A percentile compares a stretch with the other conserved stretches of the same genome.
phyloP scores from a whole-genome alignment of 2,113 vertebrate species.

The Myanophis thanlyinensis region DNA sequence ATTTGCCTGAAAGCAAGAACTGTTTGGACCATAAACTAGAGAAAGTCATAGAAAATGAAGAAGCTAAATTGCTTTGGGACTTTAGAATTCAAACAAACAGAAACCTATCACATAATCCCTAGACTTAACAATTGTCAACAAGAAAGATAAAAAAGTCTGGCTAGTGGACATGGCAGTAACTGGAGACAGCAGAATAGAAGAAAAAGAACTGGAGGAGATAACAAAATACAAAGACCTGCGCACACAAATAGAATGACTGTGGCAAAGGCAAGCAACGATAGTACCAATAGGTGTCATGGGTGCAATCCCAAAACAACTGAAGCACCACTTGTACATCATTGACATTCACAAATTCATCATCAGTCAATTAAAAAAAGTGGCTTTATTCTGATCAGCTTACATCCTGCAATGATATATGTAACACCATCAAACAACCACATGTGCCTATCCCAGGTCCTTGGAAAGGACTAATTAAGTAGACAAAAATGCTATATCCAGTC shows the following conservation, averaged over 20 bases:
- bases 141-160: background rate
- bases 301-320: background rate
- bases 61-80: background rate
- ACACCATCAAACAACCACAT: background rate
- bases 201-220: background rate
- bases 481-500: background rate
- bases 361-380: background rate
- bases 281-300: background rate
- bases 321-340: background rate
- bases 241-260: background rate
- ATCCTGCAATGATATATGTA: background rate
- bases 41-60: background rate
- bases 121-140: too few species aligned
- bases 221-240: background rate
- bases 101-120: too few species aligned
- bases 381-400: background rate
- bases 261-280: background rate
- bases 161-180: background rate
- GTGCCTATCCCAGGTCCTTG: background rate
- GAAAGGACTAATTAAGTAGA: background rate
- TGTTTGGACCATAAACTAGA: background rate
- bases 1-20: background rate
- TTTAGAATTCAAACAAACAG: background rate
- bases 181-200: background rate
- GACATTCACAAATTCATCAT: background rate